phyloP scores from a whole-genome alignment of 2,888 invertebrate species.

The Drosophila picticornis region DNA sequence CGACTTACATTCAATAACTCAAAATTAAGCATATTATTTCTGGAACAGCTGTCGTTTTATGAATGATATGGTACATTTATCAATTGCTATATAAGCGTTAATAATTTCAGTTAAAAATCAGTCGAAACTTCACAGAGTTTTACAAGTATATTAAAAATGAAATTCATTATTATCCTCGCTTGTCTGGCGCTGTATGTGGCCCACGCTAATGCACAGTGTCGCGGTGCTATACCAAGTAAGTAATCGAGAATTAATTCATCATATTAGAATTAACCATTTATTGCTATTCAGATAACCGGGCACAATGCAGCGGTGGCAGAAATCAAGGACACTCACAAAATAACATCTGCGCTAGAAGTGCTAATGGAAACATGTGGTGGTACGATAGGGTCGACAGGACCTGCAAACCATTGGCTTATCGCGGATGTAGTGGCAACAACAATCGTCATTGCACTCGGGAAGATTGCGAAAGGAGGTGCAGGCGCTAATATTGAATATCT shows the following conservation, averaged over 20 bases:
- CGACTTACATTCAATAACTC: not conserved
- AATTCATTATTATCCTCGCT: slow-evolving; percentile 21
- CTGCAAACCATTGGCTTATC: slow-evolving; percentile 9
- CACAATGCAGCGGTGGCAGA: not conserved
- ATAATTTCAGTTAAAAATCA: not conserved
- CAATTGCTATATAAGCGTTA: slow-evolving; percentile 16
- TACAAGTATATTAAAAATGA: slow-evolving; percentile 14
- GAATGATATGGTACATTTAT: not conserved
- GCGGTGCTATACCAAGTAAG: slow-evolving; percentile 19
- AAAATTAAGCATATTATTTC: not conserved
- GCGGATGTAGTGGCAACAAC: slow-evolving; percentile 27
- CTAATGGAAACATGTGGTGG: slow-evolving; percentile 11
- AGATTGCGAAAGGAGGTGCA: not conserved
- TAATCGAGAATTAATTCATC: not conserved
- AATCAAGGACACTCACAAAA: not conserved
- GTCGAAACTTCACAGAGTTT: not conserved
- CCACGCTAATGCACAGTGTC: slow-evolving; percentile 17
- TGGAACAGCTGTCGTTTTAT: not conserved
- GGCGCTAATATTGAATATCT: too few species aligned
- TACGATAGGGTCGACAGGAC: not conserved
- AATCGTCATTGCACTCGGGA: slow-evolving; percentile 19
- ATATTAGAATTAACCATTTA: not conserved
- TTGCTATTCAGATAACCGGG: not conserved
- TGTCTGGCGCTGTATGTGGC: slow-evolving; percentile 23
- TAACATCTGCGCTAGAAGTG: not conserved